Evolutionary conservation across 2,888 invertebrate species (phyloP).

Genomic region (Dasysyrphus albostriatus): DNA sequence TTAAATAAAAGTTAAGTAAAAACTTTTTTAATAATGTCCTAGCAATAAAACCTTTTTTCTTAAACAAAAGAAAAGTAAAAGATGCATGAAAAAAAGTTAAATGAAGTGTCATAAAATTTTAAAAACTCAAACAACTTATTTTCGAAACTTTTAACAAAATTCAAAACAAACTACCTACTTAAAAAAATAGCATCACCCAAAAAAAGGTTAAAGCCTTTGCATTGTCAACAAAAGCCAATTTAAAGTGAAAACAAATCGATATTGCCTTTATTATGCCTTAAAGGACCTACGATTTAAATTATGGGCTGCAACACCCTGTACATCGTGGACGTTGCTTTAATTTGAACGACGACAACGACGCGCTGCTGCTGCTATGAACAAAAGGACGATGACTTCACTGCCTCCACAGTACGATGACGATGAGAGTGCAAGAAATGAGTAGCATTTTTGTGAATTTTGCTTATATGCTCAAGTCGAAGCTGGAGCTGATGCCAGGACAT

Average conservation of each 20-base stretch:
- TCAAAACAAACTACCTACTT: background rate
- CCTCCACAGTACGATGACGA: constrained; percentile 27
- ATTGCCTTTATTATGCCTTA: constrained; percentile 21
- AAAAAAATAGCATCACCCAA: background rate
- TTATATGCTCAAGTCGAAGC: constrained; percentile 1
- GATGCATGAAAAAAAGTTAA: too few relatives aligned
- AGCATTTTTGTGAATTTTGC: constrained; percentile 51
- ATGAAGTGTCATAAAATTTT: too few relatives aligned
- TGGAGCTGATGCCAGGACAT: background rate
- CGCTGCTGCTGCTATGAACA: constrained; percentile 7
- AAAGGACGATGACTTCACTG: constrained; percentile 68
- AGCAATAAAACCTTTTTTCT: background rate
- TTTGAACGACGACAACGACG: constrained; percentile 6
- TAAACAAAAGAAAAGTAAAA: background rate
- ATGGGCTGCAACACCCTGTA: constrained; percentile 28
- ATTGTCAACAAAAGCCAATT: constrained; percentile 9
- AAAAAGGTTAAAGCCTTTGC: background rate
- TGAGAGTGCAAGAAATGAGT: constrained; percentile 44
- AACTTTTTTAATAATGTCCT: too few relatives aligned
- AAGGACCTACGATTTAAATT: constrained; percentile 7
- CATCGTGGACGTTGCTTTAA: background rate
- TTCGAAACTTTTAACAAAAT: background rate
- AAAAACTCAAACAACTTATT: background rate
- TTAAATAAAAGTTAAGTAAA: too few relatives aligned
- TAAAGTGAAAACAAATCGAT: constrained; percentile 1